Evolutionary conservation across 30 jellyfish, hydroid and myxozoan genomes (phyloP).

Genomic region (Rhopilema esculentum): DNA sequence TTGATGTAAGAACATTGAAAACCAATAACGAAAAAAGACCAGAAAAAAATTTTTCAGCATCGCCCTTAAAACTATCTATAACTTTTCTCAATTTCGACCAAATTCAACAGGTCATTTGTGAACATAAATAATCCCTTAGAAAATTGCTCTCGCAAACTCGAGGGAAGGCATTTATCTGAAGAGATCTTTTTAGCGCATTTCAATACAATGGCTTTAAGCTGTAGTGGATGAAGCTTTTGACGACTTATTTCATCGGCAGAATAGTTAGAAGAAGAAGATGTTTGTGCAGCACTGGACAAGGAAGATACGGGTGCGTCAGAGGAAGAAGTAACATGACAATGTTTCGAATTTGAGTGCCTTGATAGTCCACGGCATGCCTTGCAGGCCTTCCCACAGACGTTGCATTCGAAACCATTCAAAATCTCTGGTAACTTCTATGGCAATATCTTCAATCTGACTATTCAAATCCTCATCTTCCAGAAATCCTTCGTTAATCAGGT

Average conservation of each 20-base stretch:
- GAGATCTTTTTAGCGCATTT: constrained; percentile 18
- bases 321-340: neutral
- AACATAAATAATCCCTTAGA: neutral
- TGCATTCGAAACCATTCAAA: constrained; percentile 23
- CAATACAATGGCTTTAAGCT: constrained; percentile 13
- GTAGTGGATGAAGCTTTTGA: constrained; percentile 42
- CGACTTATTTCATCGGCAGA: constrained; percentile 47
- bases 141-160: neutral
- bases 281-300: constrained; percentile 19
- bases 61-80: too few species aligned
- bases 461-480: constrained; percentile 42
- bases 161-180: constrained; percentile 3
- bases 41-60: too few species aligned
- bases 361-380: constrained; percentile 44
- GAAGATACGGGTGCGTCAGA: neutral
- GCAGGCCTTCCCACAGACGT: constrained; percentile 40
- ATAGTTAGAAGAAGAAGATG: constrained; percentile 31
- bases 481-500: constrained; percentile 39
- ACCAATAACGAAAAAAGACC: too few species aligned
- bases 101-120: too few species aligned
- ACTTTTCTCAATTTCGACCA: too few species aligned
- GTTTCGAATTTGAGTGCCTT: constrained; percentile 14
- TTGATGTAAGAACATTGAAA: too few species aligned
- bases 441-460: constrained; percentile 26
- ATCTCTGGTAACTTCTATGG: constrained; percentile 26